A percentile compares a stretch with the other conserved stretches of the same genome.
Conservation (phyloP, 1,140 invertebrate species). For the Diorhabda elongata region DNA sequence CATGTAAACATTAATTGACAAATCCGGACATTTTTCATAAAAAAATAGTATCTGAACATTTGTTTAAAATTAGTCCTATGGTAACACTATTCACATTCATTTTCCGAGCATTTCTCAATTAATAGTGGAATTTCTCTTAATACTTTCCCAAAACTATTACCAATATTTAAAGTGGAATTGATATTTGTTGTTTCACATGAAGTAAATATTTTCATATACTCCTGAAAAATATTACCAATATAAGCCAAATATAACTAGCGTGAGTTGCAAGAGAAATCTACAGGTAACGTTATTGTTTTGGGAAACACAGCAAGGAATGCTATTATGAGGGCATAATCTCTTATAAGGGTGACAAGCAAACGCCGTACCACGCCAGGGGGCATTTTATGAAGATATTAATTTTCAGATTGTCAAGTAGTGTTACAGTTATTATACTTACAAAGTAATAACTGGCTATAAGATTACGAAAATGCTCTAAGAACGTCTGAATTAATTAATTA, state of each 20-base stretch:
- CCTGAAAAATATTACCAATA: not conserved
- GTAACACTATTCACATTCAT: no score
- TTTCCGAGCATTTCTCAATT: no score
- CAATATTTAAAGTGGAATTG: no score
- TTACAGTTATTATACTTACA: conserved; percentile 46
- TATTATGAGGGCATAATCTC: conserved; percentile 37
- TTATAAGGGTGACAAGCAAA: conserved; percentile 36
- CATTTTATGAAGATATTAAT: conserved; percentile 48
- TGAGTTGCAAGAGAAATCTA: conserved; percentile 16
- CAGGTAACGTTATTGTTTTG: conserved; percentile 31
- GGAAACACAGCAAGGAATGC: conserved; percentile 13
- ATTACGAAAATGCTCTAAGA: conserved; percentile 42
- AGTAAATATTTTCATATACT: no score
- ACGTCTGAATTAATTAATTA: conserved; percentile 48
- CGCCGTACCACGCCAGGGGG: conserved; percentile 33
- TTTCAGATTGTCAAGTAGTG: conserved; percentile 45
- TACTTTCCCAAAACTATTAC: no score
- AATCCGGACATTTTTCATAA: no score
- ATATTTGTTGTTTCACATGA: no score
- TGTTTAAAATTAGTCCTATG: no score
- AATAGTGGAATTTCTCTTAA: no score
- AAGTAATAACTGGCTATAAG: conserved; percentile 45
- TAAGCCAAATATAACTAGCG: not conserved
- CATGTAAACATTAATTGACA: no score
- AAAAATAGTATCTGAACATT: no score